Conservation (phyloP, 1,140 invertebrate species). For the Heliconius congener region DNA sequence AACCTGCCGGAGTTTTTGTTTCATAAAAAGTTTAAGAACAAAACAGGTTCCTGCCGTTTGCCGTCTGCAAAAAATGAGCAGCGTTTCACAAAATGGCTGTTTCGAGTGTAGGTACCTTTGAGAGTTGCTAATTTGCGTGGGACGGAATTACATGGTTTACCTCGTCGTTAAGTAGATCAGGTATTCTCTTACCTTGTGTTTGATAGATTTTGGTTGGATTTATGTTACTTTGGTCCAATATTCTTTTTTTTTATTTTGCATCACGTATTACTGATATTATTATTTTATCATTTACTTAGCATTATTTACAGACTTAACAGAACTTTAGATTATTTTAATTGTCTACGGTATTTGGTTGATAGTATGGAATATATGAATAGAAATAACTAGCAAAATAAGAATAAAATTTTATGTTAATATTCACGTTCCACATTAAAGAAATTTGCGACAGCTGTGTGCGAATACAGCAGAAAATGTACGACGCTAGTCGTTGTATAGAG, state of each 20-base stretch:
- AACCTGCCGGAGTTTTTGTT: conserved; percentile 37
- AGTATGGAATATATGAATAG: background rate
- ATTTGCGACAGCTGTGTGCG: background rate
- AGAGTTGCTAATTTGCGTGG: conserved; percentile 40
- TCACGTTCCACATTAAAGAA: background rate
- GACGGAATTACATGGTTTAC: conserved; percentile 30
- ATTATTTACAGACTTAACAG: background rate
- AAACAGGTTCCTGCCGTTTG: conserved; percentile 43
- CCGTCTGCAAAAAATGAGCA: conserved; percentile 40
- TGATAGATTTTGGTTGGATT: background rate
- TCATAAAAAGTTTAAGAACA: conserved; percentile 44
- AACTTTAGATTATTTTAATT: background rate
- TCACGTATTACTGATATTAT: too few relatives aligned
- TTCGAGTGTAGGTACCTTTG: conserved; percentile 38
- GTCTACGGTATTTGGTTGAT: too few relatives aligned
- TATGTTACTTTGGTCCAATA: too few relatives aligned
- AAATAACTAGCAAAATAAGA: background rate
- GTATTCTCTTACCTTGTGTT: conserved; percentile 13
- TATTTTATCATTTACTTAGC: too few relatives aligned
- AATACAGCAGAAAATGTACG: conserved; percentile 4
- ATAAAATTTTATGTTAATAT: background rate
- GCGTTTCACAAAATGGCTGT: conserved; percentile 43
- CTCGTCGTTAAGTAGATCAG: conserved; percentile 31
- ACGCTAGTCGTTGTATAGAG: conserved; percentile 14
- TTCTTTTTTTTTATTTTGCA: too few relatives aligned